Percentiles rank a stretch among this genome's conserved stretches.
phyloP scores from a whole-genome alignment of 2,113 vertebrate species.

The Trachemys scripta region DNA sequence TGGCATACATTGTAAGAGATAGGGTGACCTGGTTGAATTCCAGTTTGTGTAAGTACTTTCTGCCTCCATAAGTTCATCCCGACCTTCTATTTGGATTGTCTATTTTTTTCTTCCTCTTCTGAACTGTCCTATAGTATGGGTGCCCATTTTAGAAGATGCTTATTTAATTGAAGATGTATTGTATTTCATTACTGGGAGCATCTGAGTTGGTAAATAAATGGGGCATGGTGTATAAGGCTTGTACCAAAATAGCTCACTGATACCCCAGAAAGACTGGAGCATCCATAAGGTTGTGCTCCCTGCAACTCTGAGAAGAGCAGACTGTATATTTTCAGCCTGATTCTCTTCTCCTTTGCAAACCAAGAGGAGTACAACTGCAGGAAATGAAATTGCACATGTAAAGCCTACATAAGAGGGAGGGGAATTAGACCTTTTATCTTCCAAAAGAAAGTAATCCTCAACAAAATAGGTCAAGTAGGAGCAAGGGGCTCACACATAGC shows the following conservation, averaged over 20 bases:
- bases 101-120: background rate
- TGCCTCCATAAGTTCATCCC: background rate
- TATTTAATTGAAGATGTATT: background rate
- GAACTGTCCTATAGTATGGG: background rate
- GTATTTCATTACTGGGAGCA: background rate
- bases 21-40: background rate
- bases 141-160: background rate
- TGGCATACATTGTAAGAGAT: background rate
- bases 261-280: background rate
- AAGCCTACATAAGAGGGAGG: background rate
- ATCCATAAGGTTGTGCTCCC: background rate
- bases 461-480: accelerated
- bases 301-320: background rate
- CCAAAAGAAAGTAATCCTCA: accelerated
- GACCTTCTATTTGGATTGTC: background rate
- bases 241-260: background rate
- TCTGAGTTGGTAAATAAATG: background rate
- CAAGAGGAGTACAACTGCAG: accelerated
- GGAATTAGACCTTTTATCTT: background rate
- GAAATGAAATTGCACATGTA: accelerated
- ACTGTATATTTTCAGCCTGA: background rate
- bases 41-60: background rate
- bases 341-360: accelerated
- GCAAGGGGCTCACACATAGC: background rate
- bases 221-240: background rate